These are phyloP conservation scores for Atta colombica DNA, from an alignment of 1,140 invertebrate species.

Conservation along the genomic window DNA sequence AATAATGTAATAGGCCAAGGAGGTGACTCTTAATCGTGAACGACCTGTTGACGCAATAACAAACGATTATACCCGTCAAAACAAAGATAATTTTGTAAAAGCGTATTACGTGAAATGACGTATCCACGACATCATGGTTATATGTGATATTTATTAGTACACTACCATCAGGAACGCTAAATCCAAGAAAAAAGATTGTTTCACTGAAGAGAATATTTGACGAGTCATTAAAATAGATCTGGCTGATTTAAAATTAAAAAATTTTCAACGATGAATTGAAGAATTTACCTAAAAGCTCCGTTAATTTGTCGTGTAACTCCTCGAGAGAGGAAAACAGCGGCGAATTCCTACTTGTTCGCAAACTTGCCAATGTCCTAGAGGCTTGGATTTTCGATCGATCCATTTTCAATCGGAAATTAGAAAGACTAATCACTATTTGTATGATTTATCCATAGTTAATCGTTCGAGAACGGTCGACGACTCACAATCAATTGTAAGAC, in stretches of 20 bases:
- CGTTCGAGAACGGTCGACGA: neutral
- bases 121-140: neutral
- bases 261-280: neutral
- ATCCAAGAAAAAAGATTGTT: neutral
- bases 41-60: neutral
- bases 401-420: conserved; percentile 64
- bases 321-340: conserved; percentile 84
- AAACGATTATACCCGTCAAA: neutral
- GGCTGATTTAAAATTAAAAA: neutral
- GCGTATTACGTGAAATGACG: neutral
- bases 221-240: neutral
- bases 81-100: neutral
- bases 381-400: conserved; percentile 72
- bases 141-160: conserved; percentile 1
- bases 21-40: neutral
- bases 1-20: neutral
- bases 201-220: neutral
- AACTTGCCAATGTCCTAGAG: conserved; percentile 68
- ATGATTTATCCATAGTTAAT: neutral
- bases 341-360: conserved; percentile 69
- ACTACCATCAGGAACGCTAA: neutral
- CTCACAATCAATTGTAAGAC: neutral
- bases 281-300: conserved; percentile 83
- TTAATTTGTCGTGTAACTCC: conserved; percentile 83
- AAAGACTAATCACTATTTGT: neutral